Evolutionary conservation across 2,113 vertebrate species (phyloP).

Genomic region (Tragulus kanchil): DNA sequence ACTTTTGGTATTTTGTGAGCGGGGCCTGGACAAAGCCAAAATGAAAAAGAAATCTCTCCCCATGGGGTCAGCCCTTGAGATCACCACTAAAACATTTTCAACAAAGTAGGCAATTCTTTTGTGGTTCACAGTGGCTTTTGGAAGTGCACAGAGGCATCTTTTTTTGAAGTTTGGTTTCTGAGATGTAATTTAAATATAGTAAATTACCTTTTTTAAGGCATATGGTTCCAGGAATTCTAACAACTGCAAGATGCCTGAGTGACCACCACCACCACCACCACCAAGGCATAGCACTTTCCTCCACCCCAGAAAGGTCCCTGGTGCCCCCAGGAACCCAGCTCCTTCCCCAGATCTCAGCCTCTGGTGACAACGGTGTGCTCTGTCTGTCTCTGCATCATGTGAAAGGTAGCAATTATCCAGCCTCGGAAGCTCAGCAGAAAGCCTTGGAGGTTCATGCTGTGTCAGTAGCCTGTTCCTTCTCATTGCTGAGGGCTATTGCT

Average conservation of each 20-base stretch:
- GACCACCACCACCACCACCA: neutral
- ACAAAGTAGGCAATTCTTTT: neutral
- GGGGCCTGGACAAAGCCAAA: neutral
- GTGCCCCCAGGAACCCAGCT: neutral
- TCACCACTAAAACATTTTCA: neutral
- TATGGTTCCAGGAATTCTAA: neutral
- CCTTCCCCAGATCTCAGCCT: neutral
- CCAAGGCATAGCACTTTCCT: neutral
- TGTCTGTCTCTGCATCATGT: neutral
- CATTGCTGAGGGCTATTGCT: neutral
- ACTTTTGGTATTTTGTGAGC: neutral
- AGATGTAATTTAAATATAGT: neutral
- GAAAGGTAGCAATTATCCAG: too few species aligned
- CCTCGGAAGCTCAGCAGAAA: neutral
- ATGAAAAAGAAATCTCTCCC: conserved; percentile 53
- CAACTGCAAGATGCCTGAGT: neutral
- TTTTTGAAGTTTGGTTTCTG: neutral
- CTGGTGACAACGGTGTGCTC: neutral
- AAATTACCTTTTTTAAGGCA: conserved; percentile 1
- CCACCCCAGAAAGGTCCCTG: neutral
- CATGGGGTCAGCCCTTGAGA: neutral
- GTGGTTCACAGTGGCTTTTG: neutral
- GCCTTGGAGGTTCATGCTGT: neutral
- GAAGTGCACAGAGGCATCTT: neutral
- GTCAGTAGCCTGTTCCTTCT: neutral